Percentiles rank a stretch among this genome's conserved stretches.
Conservation (phyloP, 2,888 invertebrate genomes). For the Cephus sareptanus region DNA sequence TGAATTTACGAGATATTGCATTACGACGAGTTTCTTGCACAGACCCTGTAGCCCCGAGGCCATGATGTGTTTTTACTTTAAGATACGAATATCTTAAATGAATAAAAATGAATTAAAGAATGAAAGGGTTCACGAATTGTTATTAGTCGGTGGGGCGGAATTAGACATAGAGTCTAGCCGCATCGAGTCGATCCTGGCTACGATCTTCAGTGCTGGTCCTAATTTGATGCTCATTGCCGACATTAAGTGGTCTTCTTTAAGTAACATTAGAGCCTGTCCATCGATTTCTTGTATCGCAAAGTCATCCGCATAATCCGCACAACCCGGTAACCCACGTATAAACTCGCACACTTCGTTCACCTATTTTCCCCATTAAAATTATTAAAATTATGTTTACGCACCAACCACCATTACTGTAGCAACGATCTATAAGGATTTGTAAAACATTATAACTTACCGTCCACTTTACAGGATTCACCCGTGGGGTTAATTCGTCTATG, state of each 20-base stretch:
- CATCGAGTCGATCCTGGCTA: conserved; percentile 89
- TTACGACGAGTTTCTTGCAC: conserved; percentile 40
- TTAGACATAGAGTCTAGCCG: conserved; percentile 69
- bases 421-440: conserved; percentile 9
- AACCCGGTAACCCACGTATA: conserved; percentile 89
- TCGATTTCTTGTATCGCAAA: conserved; percentile 96
- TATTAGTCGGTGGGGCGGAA: conserved; percentile 45
- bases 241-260: conserved; percentile 94
- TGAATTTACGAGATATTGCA: background rate
- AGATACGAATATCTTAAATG: background rate
- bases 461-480: conserved; percentile 75
- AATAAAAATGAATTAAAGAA: conserved; percentile 6
- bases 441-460: conserved; percentile 65
- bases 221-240: conserved; percentile 95
- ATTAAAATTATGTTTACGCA: background rate
- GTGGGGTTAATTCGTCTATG: conserved; percentile 62
- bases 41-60: conserved; percentile 46
- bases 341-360: conserved; percentile 91
- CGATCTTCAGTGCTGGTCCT: conserved; percentile 95
- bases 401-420: background rate
- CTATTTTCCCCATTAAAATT: conserved; percentile 59
- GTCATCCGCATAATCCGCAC: conserved; percentile 92
- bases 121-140: conserved; percentile 29
- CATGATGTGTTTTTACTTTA: conserved; percentile 7
- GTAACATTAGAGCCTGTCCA: conserved; percentile 90